Evolutionary conservation across 2,113 vertebrate genomes (phyloP).

Genomic region (Hyla sarda): DNA sequence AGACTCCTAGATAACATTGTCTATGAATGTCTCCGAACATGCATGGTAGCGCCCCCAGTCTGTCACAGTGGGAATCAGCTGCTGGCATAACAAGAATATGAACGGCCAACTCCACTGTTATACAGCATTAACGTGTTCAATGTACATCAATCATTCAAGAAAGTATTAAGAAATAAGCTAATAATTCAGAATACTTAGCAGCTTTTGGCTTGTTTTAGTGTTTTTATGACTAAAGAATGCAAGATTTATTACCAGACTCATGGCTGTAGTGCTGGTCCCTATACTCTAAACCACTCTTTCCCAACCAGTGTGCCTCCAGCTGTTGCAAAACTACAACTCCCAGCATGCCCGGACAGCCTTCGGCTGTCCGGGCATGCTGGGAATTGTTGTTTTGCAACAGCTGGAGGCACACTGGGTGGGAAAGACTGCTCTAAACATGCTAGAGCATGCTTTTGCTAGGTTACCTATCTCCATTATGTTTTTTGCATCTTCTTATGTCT

Average conservation of each 20-base stretch:
- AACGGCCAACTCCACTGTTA: background rate
- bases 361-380: too few species aligned
- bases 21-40: background rate
- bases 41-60: background rate
- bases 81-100: background rate
- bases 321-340: too few species aligned
- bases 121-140: background rate
- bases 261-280: background rate
- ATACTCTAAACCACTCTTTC: background rate
- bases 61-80: background rate
- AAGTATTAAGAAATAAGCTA: background rate
- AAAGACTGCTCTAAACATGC: background rate
- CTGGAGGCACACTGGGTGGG: too few species aligned
- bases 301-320: too few species aligned
- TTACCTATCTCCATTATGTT: background rate
- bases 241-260: background rate
- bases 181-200: background rate
- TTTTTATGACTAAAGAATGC: background rate
- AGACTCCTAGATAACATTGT: slow-evolving; percentile 22
- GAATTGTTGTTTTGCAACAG: too few species aligned
- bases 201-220: background rate
- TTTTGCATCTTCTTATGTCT: background rate
- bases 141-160: background rate
- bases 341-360: too few species aligned
- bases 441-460: background rate